Evolutionary conservation across 2,797 vertebrate species (phyloP), one percentile per base, ranked within the genome.

Genomic region (Coccyzus lansbergi): DNA sequence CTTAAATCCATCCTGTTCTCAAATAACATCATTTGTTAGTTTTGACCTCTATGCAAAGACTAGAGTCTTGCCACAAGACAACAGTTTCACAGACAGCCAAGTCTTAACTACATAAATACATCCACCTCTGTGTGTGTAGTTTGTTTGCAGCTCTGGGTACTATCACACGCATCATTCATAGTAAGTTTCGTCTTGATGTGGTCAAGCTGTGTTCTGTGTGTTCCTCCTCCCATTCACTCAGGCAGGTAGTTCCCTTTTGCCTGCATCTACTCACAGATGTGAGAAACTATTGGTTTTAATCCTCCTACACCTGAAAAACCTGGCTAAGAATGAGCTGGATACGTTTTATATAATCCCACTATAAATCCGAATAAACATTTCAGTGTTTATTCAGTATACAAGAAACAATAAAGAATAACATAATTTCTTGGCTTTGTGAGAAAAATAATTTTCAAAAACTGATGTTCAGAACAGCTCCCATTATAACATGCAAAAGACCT

Each of bases 41-140:
- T 93, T 91, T 80, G n/a, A 95, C 12, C 13, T 38, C 34, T 65
- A 12, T 26, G 69, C 53, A 85, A 81, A 89, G 82, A 78, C 49
- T 83, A 48, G 34, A 93, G 64, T 82, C 58, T 77, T 51, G 60
- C 34, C 38, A 58, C 8, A 59, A 69, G 29, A 68, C 58, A 77
- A 29, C 6, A 65, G n/a, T 51, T 89, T 82, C 44, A 92, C 31
- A 40, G 83, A 89, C n/a, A 75, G 12, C 13, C 53, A 56, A 75
- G 46, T 16, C 58, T 24, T 48, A 71, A 53, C 6, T 68, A 76
- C 3, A 69, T 15, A 90, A 68, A 70, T 22, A 5, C 10, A 78
- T 49, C 12, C 4, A 13, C 38, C 42, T 58, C 44, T 48, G 8
- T 42, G 15, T 24, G 19, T 38, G 28, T 22, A 60, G 38, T 0